These are phyloP conservation scores for Adrianichthys oophorus DNA, from an alignment of 2,797 vertebrate genomes.

Conservation along the genomic window DNA sequence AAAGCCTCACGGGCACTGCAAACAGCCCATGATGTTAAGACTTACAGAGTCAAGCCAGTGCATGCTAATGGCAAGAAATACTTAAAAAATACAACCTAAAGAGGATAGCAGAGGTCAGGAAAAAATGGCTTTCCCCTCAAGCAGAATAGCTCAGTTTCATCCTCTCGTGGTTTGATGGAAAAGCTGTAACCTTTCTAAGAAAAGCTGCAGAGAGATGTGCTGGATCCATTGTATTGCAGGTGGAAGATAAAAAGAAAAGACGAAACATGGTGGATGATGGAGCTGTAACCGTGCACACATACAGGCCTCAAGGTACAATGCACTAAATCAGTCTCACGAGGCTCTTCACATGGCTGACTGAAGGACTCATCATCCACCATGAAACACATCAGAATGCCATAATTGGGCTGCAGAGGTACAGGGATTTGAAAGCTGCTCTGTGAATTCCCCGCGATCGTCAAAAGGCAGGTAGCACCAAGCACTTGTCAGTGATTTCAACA, in stretches of 20 bases:
- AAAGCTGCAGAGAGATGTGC: constrained; percentile 17
- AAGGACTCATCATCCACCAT: constrained; percentile 25
- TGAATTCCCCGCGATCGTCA: constrained; percentile 16
- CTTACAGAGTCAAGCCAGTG: background rate
- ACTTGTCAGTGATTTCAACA: constrained; percentile 35
- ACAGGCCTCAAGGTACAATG: constrained; percentile 2
- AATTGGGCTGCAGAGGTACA: constrained; percentile 38
- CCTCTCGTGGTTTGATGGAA: background rate
- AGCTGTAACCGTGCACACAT: constrained; percentile 7
- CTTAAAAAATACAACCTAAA: constrained; percentile 4
- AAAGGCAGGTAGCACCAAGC: constrained; percentile 22
- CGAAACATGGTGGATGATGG: constrained; percentile 11
- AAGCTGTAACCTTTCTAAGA: constrained; percentile 18
- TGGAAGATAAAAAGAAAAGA: constrained; percentile 7
- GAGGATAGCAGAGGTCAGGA: constrained; percentile 26
- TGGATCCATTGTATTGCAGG: constrained; percentile 15
- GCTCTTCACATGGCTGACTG: constrained; percentile 42
- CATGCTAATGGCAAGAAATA: constrained; percentile 19
- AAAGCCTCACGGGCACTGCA: constrained; percentile 18
- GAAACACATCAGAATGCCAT: constrained; percentile 32
- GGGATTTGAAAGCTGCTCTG: constrained; percentile 21
- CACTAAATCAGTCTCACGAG: constrained; percentile 67
- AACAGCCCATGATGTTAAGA: constrained; percentile 11
- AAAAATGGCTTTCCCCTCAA: constrained; percentile 19
- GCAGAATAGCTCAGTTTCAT: constrained; percentile 2